Percentiles rank a stretch among this genome's conserved stretches.
These are phyloP conservation scores for Slavum lentiscoides DNA, from an alignment of 2,888 invertebrate genomes.

Conservation along the genomic window DNA sequence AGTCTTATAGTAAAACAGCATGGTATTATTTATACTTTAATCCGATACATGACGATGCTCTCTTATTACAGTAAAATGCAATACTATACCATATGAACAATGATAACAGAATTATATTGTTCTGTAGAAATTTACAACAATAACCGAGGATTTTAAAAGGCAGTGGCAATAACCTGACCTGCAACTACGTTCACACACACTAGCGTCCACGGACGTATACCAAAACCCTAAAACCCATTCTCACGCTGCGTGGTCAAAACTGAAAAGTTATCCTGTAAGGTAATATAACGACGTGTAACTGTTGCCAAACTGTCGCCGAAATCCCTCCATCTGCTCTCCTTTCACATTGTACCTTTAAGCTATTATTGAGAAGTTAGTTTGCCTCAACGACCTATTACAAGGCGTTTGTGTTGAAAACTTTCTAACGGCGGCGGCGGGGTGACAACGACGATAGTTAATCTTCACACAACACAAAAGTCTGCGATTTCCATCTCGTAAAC, in stretches of 20 bases:
- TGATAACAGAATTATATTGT: slow-evolving; percentile 24
- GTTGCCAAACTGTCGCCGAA: slow-evolving; percentile 38
- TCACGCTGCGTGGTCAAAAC: slow-evolving; percentile 12
- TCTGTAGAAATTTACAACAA: slow-evolving; percentile 7
- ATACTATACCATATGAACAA: neutral
- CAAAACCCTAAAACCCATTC: neutral
- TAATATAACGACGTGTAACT: slow-evolving; percentile 35
- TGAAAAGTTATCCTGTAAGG: slow-evolving; percentile 17
- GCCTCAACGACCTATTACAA: slow-evolving; percentile 20
- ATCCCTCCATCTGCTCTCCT: neutral
- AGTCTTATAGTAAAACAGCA: too few species aligned
- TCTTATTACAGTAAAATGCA: neutral
- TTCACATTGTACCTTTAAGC: slow-evolving; percentile 24
- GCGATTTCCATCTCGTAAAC: neutral
- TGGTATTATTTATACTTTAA: too few species aligned
- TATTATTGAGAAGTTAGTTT: slow-evolving; percentile 33
- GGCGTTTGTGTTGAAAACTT: slow-evolving; percentile 25
- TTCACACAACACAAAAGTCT: slow-evolving; percentile 12
- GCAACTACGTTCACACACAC: neutral
- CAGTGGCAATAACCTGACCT: neutral
- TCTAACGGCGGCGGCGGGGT: neutral
- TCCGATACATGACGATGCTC: neutral
- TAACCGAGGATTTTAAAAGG: slow-evolving; percentile 32
- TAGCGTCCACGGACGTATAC: neutral
- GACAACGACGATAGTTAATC: slow-evolving; percentile 33